Conservation (phyloP, 2,888 invertebrate species). For the Molanna angustata region DNA sequence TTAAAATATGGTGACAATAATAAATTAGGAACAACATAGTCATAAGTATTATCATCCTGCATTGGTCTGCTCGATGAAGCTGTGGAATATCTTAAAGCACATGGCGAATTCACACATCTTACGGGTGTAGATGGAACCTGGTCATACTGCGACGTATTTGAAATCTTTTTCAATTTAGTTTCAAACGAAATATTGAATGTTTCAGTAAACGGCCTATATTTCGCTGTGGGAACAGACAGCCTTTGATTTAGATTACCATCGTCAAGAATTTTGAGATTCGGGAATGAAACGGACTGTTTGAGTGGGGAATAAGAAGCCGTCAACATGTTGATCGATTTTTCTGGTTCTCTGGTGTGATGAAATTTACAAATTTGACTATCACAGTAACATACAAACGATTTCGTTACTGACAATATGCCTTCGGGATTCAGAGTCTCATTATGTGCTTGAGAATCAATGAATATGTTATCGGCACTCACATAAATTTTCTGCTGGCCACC, state of each 20-base stretch:
- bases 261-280: conserved; percentile 16
- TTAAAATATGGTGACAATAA: no score
- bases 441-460: conserved; percentile 39
- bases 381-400: conserved; percentile 51
- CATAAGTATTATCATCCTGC: no score
- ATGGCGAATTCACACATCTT: no score
- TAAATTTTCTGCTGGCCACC: conserved; percentile 46
- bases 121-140: conserved; percentile 6
- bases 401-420: conserved; percentile 37
- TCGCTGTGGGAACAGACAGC: not conserved
- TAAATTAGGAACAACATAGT: no score
- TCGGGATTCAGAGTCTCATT: conserved; percentile 35
- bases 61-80: no score
- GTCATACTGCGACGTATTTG: conserved; percentile 1
- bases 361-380: conserved; percentile 45
- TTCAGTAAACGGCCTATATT: not conserved
- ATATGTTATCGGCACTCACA: conserved; percentile 49
- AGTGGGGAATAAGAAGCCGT: conserved; percentile 17
- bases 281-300: conserved; percentile 28
- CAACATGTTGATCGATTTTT: conserved; percentile 34
- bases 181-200: conserved; percentile 8
- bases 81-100: no score
- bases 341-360: conserved; percentile 44
- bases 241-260: no score
- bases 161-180: conserved; percentile 5